phyloP scores from a whole-genome alignment of 2,113 vertebrate species.

The Rhadina sibilatrix region DNA sequence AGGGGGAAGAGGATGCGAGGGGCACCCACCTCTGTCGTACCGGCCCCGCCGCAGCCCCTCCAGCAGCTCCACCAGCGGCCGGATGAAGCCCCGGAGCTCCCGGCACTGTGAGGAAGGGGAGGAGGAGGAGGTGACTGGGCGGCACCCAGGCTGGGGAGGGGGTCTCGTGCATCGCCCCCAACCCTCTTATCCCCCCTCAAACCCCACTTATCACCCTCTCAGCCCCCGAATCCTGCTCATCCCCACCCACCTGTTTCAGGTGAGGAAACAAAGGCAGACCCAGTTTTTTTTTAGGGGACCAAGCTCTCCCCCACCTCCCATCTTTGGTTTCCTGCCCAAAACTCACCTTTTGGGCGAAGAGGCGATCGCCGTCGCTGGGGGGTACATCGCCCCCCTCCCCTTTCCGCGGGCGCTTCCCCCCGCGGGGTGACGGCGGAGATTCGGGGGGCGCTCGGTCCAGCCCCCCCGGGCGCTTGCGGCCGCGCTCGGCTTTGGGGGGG shows the following conservation, averaged over 20 bases:
- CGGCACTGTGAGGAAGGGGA: constrained; percentile 75
- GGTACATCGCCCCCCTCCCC: neutral
- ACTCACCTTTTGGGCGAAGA: constrained; percentile 89
- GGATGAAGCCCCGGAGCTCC: constrained; percentile 88
- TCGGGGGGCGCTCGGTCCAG: neutral
- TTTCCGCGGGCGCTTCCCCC: constrained; percentile 33
- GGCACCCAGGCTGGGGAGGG: neutral
- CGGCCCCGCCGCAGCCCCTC: constrained; percentile 87
- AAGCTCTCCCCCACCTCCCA: no score
- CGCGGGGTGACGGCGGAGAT: neutral
- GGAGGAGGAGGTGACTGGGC: neutral
- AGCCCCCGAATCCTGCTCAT: no score
- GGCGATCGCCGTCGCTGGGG: constrained; percentile 76
- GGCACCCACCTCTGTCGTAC: constrained; percentile 83
- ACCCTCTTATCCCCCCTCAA: neutral
- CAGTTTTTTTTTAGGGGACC: accelerated
- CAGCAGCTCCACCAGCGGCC: constrained; percentile 85
- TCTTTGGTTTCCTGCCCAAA: neutral
- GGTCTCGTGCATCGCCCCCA: neutral
- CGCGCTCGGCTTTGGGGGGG: neutral
- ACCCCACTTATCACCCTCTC: neutral
- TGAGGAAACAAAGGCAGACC: neutral
- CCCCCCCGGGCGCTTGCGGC: neutral
- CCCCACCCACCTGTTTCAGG: accelerated
- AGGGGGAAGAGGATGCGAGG: accelerated